Conservation (phyloP, 2,888 invertebrate genomes). For the Ormyrus thymus region DNA sequence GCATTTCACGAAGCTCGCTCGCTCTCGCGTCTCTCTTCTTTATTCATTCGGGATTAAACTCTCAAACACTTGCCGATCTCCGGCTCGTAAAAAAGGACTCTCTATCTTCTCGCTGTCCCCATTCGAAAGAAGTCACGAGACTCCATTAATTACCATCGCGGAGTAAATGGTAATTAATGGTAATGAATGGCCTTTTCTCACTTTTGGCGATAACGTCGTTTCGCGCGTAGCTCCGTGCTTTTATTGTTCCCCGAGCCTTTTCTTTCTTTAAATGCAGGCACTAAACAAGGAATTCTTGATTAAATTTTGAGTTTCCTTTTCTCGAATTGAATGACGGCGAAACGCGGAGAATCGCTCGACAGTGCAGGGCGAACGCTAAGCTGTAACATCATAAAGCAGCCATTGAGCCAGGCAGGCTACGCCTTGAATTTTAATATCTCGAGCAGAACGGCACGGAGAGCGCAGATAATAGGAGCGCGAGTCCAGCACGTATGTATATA, state of each 20-base stretch:
- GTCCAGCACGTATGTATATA: constrained; percentile 12
- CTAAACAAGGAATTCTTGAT: not conserved
- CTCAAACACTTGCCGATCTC: constrained; percentile 61
- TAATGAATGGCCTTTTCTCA: constrained; percentile 60
- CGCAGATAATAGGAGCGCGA: constrained; percentile 36
- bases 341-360: not conserved
- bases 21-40: constrained; percentile 58
- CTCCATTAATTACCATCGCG: constrained; percentile 62
- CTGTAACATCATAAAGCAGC: constrained; percentile 14
- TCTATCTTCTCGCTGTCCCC: constrained; percentile 21
- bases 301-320: not conserved
- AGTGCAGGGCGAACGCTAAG: not conserved
- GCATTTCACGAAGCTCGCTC: constrained; percentile 55
- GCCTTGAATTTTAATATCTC: constrained; percentile 48
- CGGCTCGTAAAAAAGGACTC: constrained; percentile 41
- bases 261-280: not conserved
- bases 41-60: constrained; percentile 63
- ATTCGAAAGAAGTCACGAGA: constrained; percentile 59
- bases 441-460: constrained; percentile 1
- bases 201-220: constrained; percentile 49
- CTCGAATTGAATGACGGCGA: not conserved
- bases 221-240: not conserved
- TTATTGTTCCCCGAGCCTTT: not conserved
- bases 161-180: constrained; percentile 62
- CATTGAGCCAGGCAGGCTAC: constrained; percentile 17